These are phyloP conservation scores for Drosophila sp. DNA, from an alignment of 1,140 invertebrate species.

Conservation along the genomic window DNA sequence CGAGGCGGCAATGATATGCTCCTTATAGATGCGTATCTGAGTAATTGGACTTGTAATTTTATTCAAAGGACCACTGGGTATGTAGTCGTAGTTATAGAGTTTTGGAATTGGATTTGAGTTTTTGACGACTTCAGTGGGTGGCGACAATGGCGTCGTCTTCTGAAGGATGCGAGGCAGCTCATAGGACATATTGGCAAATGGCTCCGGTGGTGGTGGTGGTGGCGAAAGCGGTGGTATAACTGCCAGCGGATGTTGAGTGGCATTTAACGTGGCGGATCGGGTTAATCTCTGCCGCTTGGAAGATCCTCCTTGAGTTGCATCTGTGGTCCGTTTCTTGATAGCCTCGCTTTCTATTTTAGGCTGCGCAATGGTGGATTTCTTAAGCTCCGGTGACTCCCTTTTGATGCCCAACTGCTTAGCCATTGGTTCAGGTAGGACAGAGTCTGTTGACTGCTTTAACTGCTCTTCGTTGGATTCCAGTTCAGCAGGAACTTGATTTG, in stretches of 20 bases:
- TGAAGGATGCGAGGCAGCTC: constrained; percentile 30
- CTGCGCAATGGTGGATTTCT: too few relatives aligned
- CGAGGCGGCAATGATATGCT: constrained; percentile 85
- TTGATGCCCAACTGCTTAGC: constrained; percentile 1
- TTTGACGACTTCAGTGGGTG: neutral
- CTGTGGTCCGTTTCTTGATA: too few relatives aligned
- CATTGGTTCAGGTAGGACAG: neutral
- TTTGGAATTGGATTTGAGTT: neutral
- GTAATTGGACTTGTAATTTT: constrained; percentile 65
- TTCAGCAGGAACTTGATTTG: neutral
- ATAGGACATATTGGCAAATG: constrained; percentile 43
- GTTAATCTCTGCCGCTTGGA: constrained; percentile 15
- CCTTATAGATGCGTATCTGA: constrained; percentile 63
- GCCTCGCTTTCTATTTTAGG: neutral
- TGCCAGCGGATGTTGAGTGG: constrained; percentile 37
- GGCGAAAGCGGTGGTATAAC: constrained; percentile 64
- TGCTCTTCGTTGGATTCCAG: too few relatives aligned
- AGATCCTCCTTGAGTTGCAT: neutral
- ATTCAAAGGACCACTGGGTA: constrained; percentile 57
- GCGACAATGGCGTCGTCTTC: constrained; percentile 17
- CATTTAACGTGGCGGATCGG: neutral
- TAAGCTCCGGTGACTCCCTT: neutral
- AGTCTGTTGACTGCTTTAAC: too few relatives aligned
- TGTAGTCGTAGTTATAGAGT: constrained; percentile 9
- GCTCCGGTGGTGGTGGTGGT: constrained; percentile 59